Base-by-base conservation (phyloP, 2,888 invertebrate species). In the Acrobasis consociella region DNA sequence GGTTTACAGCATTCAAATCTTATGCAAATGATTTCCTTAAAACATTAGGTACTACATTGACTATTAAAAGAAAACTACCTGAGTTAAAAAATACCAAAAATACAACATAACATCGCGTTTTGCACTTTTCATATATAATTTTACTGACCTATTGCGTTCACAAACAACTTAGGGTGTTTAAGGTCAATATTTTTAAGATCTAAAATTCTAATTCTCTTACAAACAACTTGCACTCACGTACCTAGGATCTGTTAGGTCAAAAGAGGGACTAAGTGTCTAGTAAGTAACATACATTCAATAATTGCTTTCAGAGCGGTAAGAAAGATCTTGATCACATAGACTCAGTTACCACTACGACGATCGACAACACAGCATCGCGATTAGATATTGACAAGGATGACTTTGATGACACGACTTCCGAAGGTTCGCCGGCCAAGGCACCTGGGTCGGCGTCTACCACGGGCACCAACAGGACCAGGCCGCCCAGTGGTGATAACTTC, bases 261-360 rank as follows among this genome's bases (percentile, higher is more conserved):
- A 42, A 11, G 11, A 42, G 1, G 22, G 22, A 22, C 22, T 22
- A 22, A 22, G 22, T n/a, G n/a, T n/a, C n/a, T n/a, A n/a, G n/a
- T 22, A 22, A 22, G 22, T 31, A 9, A 13, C 10, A 39, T 42
- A 15, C 49, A 50, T 39, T 49, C 49, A 11, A 37, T 58, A 8
- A 22, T 49, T 49, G 8, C 62, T 69, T 64, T 11, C 77, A 89
- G 89, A 82, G 83, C 62, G 80, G 82, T 60, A 81, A 80, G 67
- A 90, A 87, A 67, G 86, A 84, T 55, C 62, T 68, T 2, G 86
- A 86, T 62, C 62, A 74, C 2, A 61, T 70, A 2, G 82, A 83
- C 5, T 84, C 88, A 0, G 66, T 73, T 17, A 72, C 78, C 0
- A 81, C 84, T 16, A 72, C 78, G 0, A 81, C 84, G 0, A 51